These are phyloP conservation scores for Thalpophila matura DNA, from an alignment of 2,888 invertebrate species.

Conservation along the genomic window DNA sequence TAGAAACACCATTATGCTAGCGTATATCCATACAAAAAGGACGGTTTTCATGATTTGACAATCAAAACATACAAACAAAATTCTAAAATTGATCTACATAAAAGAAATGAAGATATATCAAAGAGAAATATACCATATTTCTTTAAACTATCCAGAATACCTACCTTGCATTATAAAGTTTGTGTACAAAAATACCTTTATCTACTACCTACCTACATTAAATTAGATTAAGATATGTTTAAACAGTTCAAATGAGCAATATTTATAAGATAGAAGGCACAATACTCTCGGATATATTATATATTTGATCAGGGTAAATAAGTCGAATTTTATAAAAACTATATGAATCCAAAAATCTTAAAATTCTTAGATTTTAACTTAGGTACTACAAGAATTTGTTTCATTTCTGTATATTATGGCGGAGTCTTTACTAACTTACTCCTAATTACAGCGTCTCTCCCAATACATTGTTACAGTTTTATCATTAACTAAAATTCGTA, in stretches of 20 bases:
- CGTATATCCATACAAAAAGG: constrained; percentile 64
- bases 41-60: constrained; percentile 75
- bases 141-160: constrained; percentile 57
- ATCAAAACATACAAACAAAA: constrained; percentile 59
- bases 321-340: constrained; percentile 69
- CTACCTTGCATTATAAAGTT: constrained; percentile 61
- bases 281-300: constrained; percentile 66
- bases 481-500: constrained; percentile 83
- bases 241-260: constrained; percentile 79
- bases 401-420: constrained; percentile 86
- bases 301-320: constrained; percentile 68
- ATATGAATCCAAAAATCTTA: constrained; percentile 61
- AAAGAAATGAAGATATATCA: constrained; percentile 69
- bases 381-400: constrained; percentile 73
- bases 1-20: constrained; percentile 64
- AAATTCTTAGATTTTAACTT: constrained; percentile 68
- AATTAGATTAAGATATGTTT: constrained; percentile 72
- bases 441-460: constrained; percentile 74
- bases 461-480: constrained; percentile 64
- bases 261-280: constrained; percentile 75
- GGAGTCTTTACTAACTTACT: constrained; percentile 83
- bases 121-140: constrained; percentile 68
- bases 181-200: constrained; percentile 67
- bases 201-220: constrained; percentile 61
- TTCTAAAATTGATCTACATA: constrained; percentile 60